These are phyloP conservation scores for Pristionchus mayeri DNA, from an alignment of 2,888 invertebrate species.

Conservation along the genomic window DNA sequence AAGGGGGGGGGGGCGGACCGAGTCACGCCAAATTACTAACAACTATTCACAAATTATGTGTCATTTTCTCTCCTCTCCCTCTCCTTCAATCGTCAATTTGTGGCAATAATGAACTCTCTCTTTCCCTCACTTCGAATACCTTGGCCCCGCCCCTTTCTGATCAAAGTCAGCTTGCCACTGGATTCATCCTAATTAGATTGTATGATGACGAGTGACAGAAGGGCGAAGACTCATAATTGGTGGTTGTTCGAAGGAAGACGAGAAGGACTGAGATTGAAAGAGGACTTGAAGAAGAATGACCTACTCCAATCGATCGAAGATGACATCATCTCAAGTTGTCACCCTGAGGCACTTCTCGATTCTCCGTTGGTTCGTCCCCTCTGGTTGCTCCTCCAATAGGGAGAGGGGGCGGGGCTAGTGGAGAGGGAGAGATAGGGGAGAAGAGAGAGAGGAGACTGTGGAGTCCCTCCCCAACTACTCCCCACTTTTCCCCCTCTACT, in stretches of 20 bases:
- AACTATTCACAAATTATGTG: constrained; percentile 48
- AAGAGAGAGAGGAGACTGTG: too few relatives aligned
- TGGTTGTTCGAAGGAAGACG: constrained; percentile 4
- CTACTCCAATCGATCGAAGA: not conserved
- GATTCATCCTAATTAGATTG: constrained; percentile 12
- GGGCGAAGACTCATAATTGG: constrained; percentile 4
- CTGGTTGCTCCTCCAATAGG: not conserved
- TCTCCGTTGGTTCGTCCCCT: constrained; percentile 6
- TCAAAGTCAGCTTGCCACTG: not conserved
- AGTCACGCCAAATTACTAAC: constrained; percentile 46
- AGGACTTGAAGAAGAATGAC: constrained; percentile 5
- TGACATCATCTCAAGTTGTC: not conserved
- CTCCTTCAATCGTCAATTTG: constrained; percentile 16
- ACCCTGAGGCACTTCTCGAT: not conserved
- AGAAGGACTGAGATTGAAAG: constrained; percentile 1
- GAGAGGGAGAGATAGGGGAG: too few relatives aligned
- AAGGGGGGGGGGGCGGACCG: not conserved
- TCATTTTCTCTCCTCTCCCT: constrained; percentile 41
- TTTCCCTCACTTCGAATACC: not conserved
- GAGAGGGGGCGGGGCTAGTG: too few relatives aligned
- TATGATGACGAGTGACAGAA: constrained; percentile 3
- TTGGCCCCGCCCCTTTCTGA: constrained; percentile 36
- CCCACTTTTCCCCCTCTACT: constrained; percentile 36
- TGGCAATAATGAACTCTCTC: constrained; percentile 25
- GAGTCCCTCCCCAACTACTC: constrained; percentile 41